These are phyloP conservation scores for Ardeotis arabs DNA, from an alignment of 2,113 vertebrate species.

Conservation along the genomic window DNA sequence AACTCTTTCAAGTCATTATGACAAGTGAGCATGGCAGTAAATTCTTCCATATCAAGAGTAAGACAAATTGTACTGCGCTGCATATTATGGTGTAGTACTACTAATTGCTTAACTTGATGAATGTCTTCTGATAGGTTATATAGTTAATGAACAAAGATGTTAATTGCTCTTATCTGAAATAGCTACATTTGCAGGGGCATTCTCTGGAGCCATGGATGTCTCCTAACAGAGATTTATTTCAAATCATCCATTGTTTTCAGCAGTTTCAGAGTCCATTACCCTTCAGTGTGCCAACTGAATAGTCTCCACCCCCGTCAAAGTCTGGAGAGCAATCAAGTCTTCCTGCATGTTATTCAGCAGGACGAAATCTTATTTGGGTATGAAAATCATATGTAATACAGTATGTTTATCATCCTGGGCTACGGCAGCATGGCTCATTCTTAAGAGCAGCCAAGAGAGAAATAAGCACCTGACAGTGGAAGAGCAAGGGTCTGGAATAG, in stretches of 20 bases:
- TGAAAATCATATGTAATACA: neutral
- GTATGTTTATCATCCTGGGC: neutral
- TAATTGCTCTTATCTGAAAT: constrained; percentile 61
- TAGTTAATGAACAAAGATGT: constrained; percentile 54
- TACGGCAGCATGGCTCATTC: neutral
- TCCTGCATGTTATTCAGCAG: neutral
- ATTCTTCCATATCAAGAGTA: constrained; percentile 36
- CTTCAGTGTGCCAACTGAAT: neutral
- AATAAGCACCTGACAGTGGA: neutral
- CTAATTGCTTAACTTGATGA: constrained; percentile 56
- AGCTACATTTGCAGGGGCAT: neutral
- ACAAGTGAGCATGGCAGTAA: neutral
- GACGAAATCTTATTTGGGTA: neutral
- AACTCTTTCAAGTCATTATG: neutral
- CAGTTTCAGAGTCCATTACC: constrained; percentile 45
- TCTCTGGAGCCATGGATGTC: constrained; percentile 6
- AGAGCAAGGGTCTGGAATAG: constrained; percentile 21
- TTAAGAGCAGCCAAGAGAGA: neutral
- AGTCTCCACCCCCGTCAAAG: constrained; percentile 19
- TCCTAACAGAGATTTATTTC: constrained; percentile 56
- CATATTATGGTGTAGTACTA: neutral
- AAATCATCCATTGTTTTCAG: constrained; percentile 34
- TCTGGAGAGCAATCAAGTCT: neutral
- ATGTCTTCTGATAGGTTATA: constrained; percentile 42
- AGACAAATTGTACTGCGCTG: constrained; percentile 13